Evolutionary conservation across 2,797 vertebrate genomes (phyloP).

Genomic region (Pseudopleuronectes americanus): DNA sequence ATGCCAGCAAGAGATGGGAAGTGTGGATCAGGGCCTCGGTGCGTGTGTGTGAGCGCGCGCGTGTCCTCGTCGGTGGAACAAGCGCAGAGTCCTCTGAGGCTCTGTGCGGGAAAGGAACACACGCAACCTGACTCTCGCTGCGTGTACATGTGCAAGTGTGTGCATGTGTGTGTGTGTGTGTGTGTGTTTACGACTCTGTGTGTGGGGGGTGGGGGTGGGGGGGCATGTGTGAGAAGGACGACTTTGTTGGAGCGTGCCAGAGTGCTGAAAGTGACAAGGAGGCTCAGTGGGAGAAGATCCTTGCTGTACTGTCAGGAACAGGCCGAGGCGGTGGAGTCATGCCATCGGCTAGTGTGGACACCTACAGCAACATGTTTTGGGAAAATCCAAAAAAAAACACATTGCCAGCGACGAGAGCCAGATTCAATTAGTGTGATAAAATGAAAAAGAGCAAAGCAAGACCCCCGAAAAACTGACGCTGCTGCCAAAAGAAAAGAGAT

Average conservation of each 20-base stretch:
- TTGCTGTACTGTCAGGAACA: constrained; percentile 67
- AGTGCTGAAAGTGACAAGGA: constrained; percentile 78
- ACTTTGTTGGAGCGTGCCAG: constrained; percentile 72
- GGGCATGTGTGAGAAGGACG: constrained; percentile 51
- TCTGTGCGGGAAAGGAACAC: constrained; percentile 69
- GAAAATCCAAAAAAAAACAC: constrained; percentile 56
- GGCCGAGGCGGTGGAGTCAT: constrained; percentile 63
- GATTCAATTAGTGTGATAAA: constrained; percentile 75
- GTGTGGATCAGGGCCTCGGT: constrained; percentile 65
- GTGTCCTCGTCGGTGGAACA: constrained; percentile 69
- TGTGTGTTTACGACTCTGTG: constrained; percentile 5
- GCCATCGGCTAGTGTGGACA: constrained; percentile 74
- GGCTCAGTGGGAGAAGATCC: constrained; percentile 71
- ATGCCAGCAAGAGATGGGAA: constrained; percentile 77
- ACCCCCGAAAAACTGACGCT: constrained; percentile 27
- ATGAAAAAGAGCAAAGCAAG: constrained; percentile 75
- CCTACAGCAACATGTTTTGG: constrained; percentile 76
- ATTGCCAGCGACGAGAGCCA: constrained; percentile 66
- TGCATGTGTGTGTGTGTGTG: constrained; percentile 3
- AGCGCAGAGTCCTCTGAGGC: constrained; percentile 75
- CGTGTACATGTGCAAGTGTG: constrained; percentile 30
- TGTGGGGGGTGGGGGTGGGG: constrained; percentile 50
- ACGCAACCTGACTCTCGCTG: constrained; percentile 63
- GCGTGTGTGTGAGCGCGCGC: constrained; percentile 22
- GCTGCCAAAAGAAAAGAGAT: constrained; percentile 49